A percentile compares a stretch with the other conserved stretches of the same genome.
phyloP scores from a whole-genome alignment of 2,888 invertebrate genomes.

The Mesorhabditis spiculigera region DNA sequence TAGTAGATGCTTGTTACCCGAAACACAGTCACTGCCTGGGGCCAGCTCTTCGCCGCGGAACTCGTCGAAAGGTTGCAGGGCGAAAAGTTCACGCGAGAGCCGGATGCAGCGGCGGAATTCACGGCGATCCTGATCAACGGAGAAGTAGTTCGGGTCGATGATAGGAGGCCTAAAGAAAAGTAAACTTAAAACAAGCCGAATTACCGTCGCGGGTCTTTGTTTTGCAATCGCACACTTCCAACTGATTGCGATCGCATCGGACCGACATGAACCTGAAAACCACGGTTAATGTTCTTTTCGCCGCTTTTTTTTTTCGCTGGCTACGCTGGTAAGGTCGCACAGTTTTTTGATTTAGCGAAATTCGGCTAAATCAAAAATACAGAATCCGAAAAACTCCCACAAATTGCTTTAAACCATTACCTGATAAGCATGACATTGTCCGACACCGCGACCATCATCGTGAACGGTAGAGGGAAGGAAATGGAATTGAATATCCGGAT shows the following conservation, averaged over 20 bases:
- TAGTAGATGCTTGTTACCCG: slow-evolving; percentile 14
- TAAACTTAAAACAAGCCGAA: background rate
- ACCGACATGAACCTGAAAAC: slow-evolving; percentile 60
- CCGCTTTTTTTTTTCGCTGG: too few species aligned
- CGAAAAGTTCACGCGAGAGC: slow-evolving; percentile 50
- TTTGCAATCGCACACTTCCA: slow-evolving; percentile 76
- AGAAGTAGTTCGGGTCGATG: slow-evolving; percentile 86
- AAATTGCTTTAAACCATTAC: slow-evolving; percentile 20
- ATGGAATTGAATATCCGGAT: slow-evolving; percentile 64
- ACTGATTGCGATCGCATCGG: slow-evolving; percentile 77
- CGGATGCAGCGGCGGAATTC: slow-evolving; percentile 47
- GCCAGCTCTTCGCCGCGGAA: slow-evolving; percentile 56
- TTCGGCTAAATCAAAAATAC: too few species aligned
- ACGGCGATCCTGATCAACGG: slow-evolving; percentile 47
- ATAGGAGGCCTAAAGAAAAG: slow-evolving; percentile 68
- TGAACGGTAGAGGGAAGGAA: slow-evolving; percentile 64
- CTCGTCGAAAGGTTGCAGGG: slow-evolving; percentile 50
- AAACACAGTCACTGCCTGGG: slow-evolving; percentile 50
- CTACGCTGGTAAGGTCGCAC: too few species aligned
- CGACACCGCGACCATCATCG: slow-evolving; percentile 62
- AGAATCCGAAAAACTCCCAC: too few species aligned
- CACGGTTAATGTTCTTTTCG: too few species aligned
- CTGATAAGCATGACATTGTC: slow-evolving; percentile 63
- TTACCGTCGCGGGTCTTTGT: slow-evolving; percentile 70
- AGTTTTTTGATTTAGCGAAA: too few species aligned